Base-by-base conservation (phyloP, 2,888 invertebrate genomes). In the Agonopterix heracliana region DNA sequence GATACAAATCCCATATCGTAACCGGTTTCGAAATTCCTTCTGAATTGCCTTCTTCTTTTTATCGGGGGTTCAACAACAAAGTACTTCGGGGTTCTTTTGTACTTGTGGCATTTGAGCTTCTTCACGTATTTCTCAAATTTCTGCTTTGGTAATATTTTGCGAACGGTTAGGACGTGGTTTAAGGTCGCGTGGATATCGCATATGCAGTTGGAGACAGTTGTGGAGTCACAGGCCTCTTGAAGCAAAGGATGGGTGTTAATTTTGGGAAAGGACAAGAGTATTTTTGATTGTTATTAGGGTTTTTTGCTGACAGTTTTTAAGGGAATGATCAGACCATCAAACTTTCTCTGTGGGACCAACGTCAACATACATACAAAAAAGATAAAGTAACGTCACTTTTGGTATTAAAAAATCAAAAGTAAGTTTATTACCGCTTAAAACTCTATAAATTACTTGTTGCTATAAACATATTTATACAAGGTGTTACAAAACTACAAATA, bases 201-300 rank as follows among this genome's bases (percentile, higher is more conserved):
- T 2, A 78, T 46, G 41, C 57, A 50, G 46, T 14, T 42, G 41
- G 62, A 43, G 34, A 57, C 65, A 48, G 55, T 53, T 47, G 51
- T 55, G 13, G 55, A 10, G 41, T 71, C 68, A 64, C 60, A 55
- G 59, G 66, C 68, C 79, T 82, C 81, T 82, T 81, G 79, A 78
- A 78, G 69, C 66, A 69, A 78, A 78, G 54, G 60, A 51, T 41
- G 8, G 12, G 50, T 52, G 57, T 62, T 64, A 59, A 36, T 49
- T 48, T 36, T 43, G 4, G 56, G 60, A 38, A 61, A 49, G 10
- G 38, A 38, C 3, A 26, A 26, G 5, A 5, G 5, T 26, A 26
- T 5, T 26, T 26, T n/a, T n/a, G n/a, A n/a, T n/a, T n/a, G n/a
- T n/a, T n/a, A n/a, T n/a, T n/a, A n/a, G n/a, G n/a, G n/a, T n/a